Percentiles rank a stretch among this genome's conserved stretches.
Conservation (phyloP, 2,113 vertebrate genomes). For the Malurus alboscapulatus region DNA sequence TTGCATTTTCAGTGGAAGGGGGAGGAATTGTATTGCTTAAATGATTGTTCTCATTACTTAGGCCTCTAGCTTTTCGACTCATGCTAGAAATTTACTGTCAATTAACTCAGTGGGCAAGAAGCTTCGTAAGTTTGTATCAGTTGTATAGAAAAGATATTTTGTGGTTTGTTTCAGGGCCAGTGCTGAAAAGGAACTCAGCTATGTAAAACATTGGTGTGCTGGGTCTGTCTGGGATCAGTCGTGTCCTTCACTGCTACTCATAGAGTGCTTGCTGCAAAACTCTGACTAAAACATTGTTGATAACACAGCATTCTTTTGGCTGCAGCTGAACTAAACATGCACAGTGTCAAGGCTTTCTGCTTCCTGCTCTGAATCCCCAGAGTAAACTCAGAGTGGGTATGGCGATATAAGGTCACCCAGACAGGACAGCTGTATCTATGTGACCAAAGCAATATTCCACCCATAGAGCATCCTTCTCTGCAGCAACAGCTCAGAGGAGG, state of each 20-base stretch:
- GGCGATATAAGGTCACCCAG: too few species aligned
- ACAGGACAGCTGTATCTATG: not conserved
- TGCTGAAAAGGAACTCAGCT: not conserved
- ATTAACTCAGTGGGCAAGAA: not conserved
- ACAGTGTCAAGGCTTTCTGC: not conserved
- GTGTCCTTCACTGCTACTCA: accelerated
- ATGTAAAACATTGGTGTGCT: not conserved
- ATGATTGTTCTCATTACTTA: not conserved
- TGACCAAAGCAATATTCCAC: not conserved
- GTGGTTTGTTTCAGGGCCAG: not conserved
- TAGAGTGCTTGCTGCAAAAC: not conserved
- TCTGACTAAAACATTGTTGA: not conserved
- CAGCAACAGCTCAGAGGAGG: not conserved
- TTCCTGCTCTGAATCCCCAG: not conserved
- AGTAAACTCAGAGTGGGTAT: accelerated
- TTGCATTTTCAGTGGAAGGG: not conserved
- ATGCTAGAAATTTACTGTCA: not conserved
- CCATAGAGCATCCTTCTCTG: not conserved
- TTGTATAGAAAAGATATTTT: not conserved
- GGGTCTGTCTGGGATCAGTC: not conserved
- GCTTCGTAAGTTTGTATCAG: not conserved
- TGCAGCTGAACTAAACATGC: not conserved
- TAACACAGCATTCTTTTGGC: not conserved
- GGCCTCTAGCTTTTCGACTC: not conserved
- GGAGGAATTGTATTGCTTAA: not conserved